Evolutionary conservation across 2,888 invertebrate genomes (phyloP).

Genomic region (Harpalus rufipes): DNA sequence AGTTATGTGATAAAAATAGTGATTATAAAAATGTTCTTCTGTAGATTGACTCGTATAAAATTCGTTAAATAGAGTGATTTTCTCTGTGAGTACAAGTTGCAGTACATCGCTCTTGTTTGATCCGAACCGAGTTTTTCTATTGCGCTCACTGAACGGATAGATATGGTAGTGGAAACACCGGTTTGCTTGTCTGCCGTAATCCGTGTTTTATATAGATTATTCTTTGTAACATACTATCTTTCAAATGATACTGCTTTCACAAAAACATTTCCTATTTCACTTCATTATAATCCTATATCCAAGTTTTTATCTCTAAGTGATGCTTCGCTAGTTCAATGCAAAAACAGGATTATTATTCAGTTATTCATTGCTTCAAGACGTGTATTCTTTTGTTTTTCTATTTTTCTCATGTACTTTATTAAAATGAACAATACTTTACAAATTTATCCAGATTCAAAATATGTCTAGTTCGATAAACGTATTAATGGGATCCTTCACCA

Average conservation of each 20-base stretch:
- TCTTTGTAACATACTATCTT: constrained; percentile 36
- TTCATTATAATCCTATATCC: constrained; percentile 15
- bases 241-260: constrained; percentile 3
- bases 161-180: constrained; percentile 51
- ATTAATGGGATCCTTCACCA: too few species aligned
- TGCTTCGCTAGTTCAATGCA: constrained; percentile 8
- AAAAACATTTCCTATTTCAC: constrained; percentile 41
- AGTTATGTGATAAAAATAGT: too few species aligned
- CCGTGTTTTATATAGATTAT: constrained; percentile 46
- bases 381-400: constrained; percentile 8
- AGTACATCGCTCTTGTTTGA: constrained; percentile 22
- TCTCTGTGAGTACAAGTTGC: not conserved
- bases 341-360: not conserved
- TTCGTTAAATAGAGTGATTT: constrained; percentile 21
- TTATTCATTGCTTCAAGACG: not conserved
- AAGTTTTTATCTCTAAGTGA: constrained; percentile 14
- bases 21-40: not conserved
- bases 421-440: not conserved
- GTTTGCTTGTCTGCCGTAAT: constrained; percentile 31
- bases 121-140: constrained; percentile 35
- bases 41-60: not conserved
- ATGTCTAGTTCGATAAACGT: too few species aligned
- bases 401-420: not conserved
- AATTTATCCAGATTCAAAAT: too few species aligned
- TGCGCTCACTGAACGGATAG: constrained; percentile 8